Percentiles rank a stretch among this genome's conserved stretches.
These are phyloP conservation scores for Enteromius anoplus DNA, from an alignment of 2,797 vertebrate genomes.

Conservation along the genomic window DNA sequence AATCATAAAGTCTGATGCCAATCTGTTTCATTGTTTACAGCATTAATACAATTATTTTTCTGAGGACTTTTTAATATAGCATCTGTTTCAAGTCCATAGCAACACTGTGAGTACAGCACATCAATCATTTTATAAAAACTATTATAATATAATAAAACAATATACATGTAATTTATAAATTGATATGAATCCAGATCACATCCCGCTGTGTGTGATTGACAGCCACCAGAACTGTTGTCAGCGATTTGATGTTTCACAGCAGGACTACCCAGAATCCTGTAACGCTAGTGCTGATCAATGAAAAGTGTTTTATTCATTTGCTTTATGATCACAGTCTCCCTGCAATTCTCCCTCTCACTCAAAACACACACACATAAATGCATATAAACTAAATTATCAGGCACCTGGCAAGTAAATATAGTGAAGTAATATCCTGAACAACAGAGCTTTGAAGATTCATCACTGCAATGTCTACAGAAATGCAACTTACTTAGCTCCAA, in stretches of 20 bases:
- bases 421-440: constrained; percentile 28
- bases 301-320: constrained; percentile 8
- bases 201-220: not conserved
- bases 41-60: not conserved
- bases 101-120: not conserved
- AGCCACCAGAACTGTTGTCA: not conserved
- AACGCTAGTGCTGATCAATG: constrained; percentile 23
- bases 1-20: not conserved
- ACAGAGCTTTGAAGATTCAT: constrained; percentile 34
- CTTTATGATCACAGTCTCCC: not conserved
- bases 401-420: constrained; percentile 32
- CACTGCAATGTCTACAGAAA: constrained; percentile 8
- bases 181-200: not conserved
- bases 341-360: not conserved
- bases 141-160: no score
- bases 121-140: not conserved
- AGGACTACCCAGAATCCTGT: constrained; percentile 15
- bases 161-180: no score
- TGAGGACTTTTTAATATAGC: not conserved
- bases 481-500: not conserved
- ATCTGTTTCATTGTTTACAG: not conserved
- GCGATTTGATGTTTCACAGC: constrained; percentile 5
- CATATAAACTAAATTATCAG: not conserved
- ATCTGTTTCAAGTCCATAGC: not conserved
- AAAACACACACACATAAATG: constrained; percentile 6